phyloP scores from a whole-genome alignment of 1,140 invertebrate genomes.

The Anoplophora glabripennis region DNA sequence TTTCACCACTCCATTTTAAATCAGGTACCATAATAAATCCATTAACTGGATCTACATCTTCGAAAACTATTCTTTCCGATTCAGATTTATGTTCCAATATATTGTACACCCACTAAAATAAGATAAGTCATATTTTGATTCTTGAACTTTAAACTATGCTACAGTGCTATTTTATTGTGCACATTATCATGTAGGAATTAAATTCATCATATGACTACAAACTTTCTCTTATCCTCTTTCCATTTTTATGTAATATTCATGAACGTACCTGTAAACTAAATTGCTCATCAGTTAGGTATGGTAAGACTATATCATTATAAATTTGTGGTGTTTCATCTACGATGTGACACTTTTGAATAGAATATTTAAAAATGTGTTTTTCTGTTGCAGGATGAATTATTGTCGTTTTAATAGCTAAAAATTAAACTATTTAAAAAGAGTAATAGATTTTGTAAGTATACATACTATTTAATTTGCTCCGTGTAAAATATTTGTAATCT shows the following conservation, averaged over 20 bases:
- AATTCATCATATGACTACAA: too few relatives aligned
- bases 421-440: slow-evolving; percentile 18
- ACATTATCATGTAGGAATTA: too few relatives aligned
- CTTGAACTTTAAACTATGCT: too few relatives aligned
- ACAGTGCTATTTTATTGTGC: too few relatives aligned
- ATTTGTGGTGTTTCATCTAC: slow-evolving; percentile 82
- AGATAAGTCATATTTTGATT: slow-evolving; percentile 21
- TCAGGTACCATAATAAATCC: slow-evolving; percentile 91
- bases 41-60: slow-evolving; percentile 73
- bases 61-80: slow-evolving; percentile 79
- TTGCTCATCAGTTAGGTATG: slow-evolving; percentile 66
- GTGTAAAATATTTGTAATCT: slow-evolving; percentile 72
- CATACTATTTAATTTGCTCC: slow-evolving; percentile 66
- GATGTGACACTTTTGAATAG: slow-evolving; percentile 66
- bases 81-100: slow-evolving; percentile 90
- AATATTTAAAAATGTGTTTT: slow-evolving; percentile 88
- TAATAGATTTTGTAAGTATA: slow-evolving; percentile 23
- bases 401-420: slow-evolving; percentile 56
- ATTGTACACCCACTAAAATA: slow-evolving; percentile 92
- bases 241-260: neutral
- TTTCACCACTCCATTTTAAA: slow-evolving; percentile 88
- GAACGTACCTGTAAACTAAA: slow-evolving; percentile 71
- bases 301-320: slow-evolving; percentile 76
- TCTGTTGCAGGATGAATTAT: slow-evolving; percentile 90
- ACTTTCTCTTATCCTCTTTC: too few relatives aligned